phyloP scores from a whole-genome alignment of 1,140 invertebrate genomes.

The Brachionus rotundiformis region DNA sequence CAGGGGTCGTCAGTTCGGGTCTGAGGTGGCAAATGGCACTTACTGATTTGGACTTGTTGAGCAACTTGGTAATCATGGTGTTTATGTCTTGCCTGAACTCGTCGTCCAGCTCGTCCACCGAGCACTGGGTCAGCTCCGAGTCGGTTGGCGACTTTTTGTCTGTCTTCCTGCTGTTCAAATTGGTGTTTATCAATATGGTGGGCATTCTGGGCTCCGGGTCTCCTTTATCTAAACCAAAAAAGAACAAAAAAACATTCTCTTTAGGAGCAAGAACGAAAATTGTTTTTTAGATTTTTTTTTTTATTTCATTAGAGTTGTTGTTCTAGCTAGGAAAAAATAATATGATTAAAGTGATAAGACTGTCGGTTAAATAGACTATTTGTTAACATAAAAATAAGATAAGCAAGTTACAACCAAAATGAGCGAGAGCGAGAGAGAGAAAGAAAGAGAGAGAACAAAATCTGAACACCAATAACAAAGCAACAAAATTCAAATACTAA shows the following conservation, averaged over 20 bases:
- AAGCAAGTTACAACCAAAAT: conserved; percentile 48
- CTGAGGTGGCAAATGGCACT: background rate
- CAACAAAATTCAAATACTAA: conserved; percentile 34
- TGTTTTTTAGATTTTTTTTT: conserved; percentile 19
- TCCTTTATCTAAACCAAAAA: background rate
- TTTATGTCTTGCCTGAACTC: conserved; percentile 35
- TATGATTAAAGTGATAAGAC: conserved; percentile 51
- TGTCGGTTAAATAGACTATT: conserved; percentile 51
- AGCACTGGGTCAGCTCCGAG: background rate
- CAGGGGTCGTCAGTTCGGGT: background rate
- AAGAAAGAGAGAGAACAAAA: conserved; percentile 33
- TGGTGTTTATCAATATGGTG: conserved; percentile 36
- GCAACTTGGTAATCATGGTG: conserved; percentile 6
- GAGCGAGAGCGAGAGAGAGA: background rate
- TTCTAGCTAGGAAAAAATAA: conserved; percentile 47
- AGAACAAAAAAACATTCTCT: background rate
- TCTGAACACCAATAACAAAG: conserved; percentile 35
- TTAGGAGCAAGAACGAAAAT: conserved; percentile 20
- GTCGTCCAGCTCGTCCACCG: conserved; percentile 20
- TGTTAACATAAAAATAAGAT: conserved; percentile 50
- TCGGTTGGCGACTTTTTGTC: background rate
- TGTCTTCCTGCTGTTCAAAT: background rate
- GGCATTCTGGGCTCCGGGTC: background rate
- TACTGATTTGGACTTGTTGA: conserved; percentile 35
- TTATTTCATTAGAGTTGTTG: background rate